Evolutionary conservation across 1,140 invertebrate genomes (phyloP), one percentile per base, ranked within the genome.

Genomic region (Galendromus occidentalis): DNA sequence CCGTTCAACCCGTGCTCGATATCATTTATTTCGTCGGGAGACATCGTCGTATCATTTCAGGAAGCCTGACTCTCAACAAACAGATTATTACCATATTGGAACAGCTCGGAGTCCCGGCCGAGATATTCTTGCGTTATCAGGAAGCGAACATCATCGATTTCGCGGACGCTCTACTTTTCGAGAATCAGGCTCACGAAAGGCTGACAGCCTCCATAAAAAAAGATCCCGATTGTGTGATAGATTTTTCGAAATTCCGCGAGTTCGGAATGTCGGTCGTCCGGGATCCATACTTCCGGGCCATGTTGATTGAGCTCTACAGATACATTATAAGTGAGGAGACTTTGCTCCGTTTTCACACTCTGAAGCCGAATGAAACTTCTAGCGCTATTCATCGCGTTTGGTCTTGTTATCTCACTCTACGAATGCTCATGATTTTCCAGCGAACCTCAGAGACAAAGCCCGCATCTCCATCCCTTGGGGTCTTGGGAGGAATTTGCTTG

Each of bases 1-100:
- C n/a, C 42, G 42, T 12, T 44, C 12, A 18, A 12, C 42, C n/a
- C 12, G 12, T 44, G 42, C 12, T n/a, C 42, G 12, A 12, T 44
- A 12, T 44, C 42, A 44, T 12, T n/a, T 12, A 44, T 44, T 44
- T 12, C 12, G n/a, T n/a, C n/a, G n/a, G n/a, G n/a, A n/a, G n/a
- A n/a, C n/a, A 39, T 39, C 33, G 33, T 39, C 33, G 33, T 6
- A 39, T 39, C 33, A 39, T 69, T 77, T 76, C 71, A 84, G 83
- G 67, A 79, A 78, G 66, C 78, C 82, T 75, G 18, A 75, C 69
- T 42, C 66, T 75, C 7, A 76, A 76, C 70, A 71, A 74, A 2
- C 75, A 75, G 7, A 65, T 76, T 1, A 75, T 76, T 33, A 74
- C 73, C 25, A 77, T 76, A 65, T 65, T 76, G 55, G 75, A 76